Evolutionary conservation across 2,888 invertebrate genomes (phyloP), one percentile per base, ranked within the genome.

Genomic region (Ormyrus pomaceus): DNA sequence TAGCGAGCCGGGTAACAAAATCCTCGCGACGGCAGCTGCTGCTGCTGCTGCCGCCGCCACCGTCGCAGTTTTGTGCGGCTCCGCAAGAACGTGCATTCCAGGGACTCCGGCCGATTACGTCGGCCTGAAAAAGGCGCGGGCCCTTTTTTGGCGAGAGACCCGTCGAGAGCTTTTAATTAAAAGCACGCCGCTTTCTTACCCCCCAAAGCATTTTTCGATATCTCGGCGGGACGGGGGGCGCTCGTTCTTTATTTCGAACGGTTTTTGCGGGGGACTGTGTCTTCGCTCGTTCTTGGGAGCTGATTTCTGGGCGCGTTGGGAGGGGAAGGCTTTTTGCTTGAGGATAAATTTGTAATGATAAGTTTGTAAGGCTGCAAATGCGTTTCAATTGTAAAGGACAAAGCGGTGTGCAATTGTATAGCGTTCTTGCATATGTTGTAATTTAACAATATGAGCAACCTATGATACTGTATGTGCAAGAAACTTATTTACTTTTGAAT

Each of bases 161-260:
- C 19, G 19, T 19, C 19, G 19, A 19, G 19, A 19, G 77, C 65
- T 78, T 81, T 81, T 78, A 78, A 81, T 80, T 81, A 71, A 81
- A 78, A 77, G 74, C 68, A 71, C 74, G 61, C 56, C 69, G 74
- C 80, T 74, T 81, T 81, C 80, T 53, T 13, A 19, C 19, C 19
- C 19, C 19, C 13, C 6, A 19, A 10, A 7, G 59, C 66, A 70
- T 71, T 69, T 50, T 55, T 73, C 68, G 51, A 61, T 66, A 8
- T 61, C 3, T 6, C 19, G 13, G n/a, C 65, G 19, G 1, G 19
- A 19, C 19, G 19, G 19, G 19, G 19, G 19, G 19, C 19, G 19
- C 19, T 19, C 19, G 19, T 19, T 64, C 70, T 77, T 59, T 62
- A 48, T 34, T 45, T 45, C 58, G 19, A 19, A 1, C 19, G 19